A percentile compares a stretch with the other conserved stretches of the same genome.
phyloP scores from a whole-genome alignment of 2,888 invertebrate species.

The Tachina fera region DNA sequence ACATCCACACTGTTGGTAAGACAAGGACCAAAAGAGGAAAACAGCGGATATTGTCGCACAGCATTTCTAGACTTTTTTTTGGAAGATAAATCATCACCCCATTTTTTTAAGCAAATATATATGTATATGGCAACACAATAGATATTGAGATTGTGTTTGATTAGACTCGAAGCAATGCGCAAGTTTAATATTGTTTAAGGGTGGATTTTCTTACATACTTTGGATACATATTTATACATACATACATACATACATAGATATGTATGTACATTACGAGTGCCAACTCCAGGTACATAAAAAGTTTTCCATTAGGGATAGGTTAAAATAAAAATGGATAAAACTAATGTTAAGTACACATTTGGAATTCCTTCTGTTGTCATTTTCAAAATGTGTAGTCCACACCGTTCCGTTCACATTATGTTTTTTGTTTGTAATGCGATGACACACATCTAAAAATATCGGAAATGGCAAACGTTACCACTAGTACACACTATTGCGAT shows the following conservation, averaged over 20 bases:
- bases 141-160: slow-evolving; percentile 27
- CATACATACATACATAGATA: too few relatives aligned
- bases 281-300: background rate
- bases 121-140: background rate
- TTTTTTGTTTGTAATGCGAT: too few relatives aligned
- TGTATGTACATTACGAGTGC: too few relatives aligned
- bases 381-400: too few relatives aligned
- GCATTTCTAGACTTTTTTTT: slow-evolving; percentile 28
- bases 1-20: slow-evolving; percentile 15
- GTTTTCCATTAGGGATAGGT: too few relatives aligned
- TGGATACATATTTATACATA: background rate
- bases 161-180: slow-evolving; percentile 24
- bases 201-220: slow-evolving; percentile 43
- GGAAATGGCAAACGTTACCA: too few relatives aligned
- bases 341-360: too few relatives aligned
- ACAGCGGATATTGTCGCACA: slow-evolving; percentile 15
- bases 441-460: too few relatives aligned
- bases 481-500: too few relatives aligned
- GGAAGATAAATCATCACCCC: slow-evolving; percentile 12
- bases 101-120: slow-evolving; percentile 23
- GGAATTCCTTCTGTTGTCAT: too few relatives aligned
- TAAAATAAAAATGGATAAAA: too few relatives aligned
- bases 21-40: slow-evolving; percentile 44
- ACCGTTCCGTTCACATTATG: too few relatives aligned
- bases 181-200: slow-evolving; percentile 34